phyloP scores from a whole-genome alignment of 92 coral and sea anemone genomes.

The Bergia sp. region DNA sequence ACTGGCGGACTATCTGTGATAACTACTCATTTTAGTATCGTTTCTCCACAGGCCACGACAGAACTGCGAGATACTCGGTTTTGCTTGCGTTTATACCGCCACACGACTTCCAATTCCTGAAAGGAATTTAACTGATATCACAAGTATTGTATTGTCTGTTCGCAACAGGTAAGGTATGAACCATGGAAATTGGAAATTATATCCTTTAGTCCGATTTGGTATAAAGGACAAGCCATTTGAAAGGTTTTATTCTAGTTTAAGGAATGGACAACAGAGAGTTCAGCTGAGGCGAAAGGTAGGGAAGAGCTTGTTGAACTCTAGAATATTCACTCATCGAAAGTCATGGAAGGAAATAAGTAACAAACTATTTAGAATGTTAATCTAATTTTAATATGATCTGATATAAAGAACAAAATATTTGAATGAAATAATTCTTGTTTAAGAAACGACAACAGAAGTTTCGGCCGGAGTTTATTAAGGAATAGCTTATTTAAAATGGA shows the following conservation, averaged over 20 bases:
- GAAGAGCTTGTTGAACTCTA: not conserved
- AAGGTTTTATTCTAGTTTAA: not conserved
- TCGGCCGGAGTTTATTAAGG: not conserved
- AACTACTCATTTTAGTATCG: not conserved
- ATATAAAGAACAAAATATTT: not conserved
- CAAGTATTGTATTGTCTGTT: not conserved
- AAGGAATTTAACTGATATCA: not conserved
- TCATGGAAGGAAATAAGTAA: not conserved
- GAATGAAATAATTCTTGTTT: not conserved
- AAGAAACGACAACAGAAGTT: not conserved
- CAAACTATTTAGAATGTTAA: not conserved
- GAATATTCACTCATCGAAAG: not conserved
- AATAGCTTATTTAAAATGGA: too few relatives aligned
- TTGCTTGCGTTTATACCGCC: not conserved
- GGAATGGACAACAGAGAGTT: not conserved
- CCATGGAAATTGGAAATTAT: not conserved
- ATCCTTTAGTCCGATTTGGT: not conserved
- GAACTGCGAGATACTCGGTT: not conserved
- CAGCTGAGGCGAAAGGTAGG: not conserved
- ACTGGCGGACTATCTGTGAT: not conserved
- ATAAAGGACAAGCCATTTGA: not conserved
- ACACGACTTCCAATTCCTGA: slow-evolving; percentile 8
- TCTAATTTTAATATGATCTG: not conserved
- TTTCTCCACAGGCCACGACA: not conserved
- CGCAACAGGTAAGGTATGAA: not conserved